Evolutionary conservation across 2,797 vertebrate genomes (phyloP).

Genomic region (Thamnophis elegans): DNA sequence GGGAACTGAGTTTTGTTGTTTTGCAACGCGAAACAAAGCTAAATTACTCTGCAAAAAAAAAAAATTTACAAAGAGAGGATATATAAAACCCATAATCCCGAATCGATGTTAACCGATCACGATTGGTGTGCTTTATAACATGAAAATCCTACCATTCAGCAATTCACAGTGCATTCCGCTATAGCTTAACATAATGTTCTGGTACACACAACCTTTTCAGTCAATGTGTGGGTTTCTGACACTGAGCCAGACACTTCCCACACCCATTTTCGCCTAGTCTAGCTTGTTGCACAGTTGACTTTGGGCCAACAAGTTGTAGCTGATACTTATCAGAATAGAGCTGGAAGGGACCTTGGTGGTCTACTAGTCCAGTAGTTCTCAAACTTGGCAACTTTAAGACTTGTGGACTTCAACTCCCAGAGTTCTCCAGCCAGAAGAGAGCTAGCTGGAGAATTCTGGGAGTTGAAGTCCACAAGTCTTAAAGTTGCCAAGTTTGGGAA

Average conservation of each 20-base stretch:
- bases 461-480: no score
- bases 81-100: not conserved
- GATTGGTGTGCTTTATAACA: not conserved
- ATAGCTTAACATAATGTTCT: not conserved
- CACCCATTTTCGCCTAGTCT: not conserved
- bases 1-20: not conserved
- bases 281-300: not conserved
- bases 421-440: no score
- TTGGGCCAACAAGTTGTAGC: not conserved
- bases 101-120: not conserved
- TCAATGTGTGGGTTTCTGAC: not conserved
- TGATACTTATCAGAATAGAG: no score
- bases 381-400: no score
- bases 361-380: no score
- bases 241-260: not conserved
- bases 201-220: not conserved
- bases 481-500: no score
- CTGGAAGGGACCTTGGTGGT: no score
- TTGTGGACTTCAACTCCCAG: no score
- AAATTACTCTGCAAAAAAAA: not conserved
- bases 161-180: not conserved
- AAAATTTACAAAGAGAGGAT: not conserved
- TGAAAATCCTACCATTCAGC: not conserved
- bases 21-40: not conserved
- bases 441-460: no score